A percentile compares a stretch with the other conserved stretches of the same genome.
Evolutionary conservation across 2,113 vertebrate genomes (phyloP).

Genomic region (Dasyprocta punctata): DNA sequence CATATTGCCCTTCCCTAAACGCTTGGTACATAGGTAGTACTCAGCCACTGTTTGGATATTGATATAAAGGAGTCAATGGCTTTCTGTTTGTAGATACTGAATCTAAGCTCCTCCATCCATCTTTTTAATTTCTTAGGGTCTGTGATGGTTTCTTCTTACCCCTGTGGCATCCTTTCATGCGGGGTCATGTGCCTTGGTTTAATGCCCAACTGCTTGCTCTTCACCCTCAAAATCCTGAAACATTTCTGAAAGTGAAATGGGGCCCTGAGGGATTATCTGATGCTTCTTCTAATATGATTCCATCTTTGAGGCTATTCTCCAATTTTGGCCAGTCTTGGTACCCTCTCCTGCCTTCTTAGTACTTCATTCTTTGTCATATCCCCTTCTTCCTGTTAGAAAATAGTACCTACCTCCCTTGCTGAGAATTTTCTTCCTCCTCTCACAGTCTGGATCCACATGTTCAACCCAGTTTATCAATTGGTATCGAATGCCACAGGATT

Average conservation of each 20-base stretch:
- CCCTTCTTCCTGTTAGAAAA: conserved; percentile 36
- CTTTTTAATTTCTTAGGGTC: neutral
- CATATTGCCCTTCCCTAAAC: neutral
- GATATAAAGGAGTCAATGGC: neutral
- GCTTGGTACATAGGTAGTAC: neutral
- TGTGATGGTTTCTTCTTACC: neutral
- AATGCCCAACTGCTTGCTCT: neutral
- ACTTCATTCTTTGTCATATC: neutral
- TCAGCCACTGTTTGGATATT: neutral
- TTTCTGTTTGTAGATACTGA: conserved; percentile 36
- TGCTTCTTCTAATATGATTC: conserved; percentile 15
- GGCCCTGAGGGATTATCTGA: neutral
- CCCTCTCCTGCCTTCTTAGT: neutral
- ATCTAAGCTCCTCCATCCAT: neutral
- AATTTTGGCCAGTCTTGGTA: neutral
- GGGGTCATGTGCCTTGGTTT: neutral
- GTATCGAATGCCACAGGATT: neutral
- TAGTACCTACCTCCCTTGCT: conserved; percentile 2
- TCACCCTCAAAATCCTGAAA: conserved; percentile 27
- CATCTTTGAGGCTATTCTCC: neutral
- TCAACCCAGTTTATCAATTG: neutral
- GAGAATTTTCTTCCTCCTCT: neutral
- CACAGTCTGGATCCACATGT: neutral
- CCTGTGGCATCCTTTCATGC: conserved; percentile 25
- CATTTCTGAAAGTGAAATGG: conserved; percentile 1